Percentiles rank a stretch among this genome's conserved stretches.
Conservation (phyloP, 2,797 vertebrate genomes). For the Gobionotothen gibberifrons region DNA sequence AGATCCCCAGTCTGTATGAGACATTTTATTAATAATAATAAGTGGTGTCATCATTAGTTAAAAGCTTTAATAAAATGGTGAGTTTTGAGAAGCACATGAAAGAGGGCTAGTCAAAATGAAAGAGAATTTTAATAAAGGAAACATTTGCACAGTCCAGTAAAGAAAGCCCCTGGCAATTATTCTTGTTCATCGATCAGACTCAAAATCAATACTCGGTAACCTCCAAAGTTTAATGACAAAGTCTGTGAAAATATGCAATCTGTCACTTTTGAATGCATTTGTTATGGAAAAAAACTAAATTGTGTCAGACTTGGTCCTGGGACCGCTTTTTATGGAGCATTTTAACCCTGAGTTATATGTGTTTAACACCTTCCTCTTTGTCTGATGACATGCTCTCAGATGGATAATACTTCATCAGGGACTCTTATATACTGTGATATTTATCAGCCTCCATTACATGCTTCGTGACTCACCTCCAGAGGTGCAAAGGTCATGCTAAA, state of each 20-base stretch:
- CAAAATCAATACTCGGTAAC: neutral
- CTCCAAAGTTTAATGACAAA: constrained; percentile 16
- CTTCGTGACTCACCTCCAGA: neutral
- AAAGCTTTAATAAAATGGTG: too few relatives aligned
- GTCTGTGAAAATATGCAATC: neutral
- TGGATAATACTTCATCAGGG: neutral
- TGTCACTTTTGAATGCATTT: constrained; percentile 4
- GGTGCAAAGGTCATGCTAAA: neutral
- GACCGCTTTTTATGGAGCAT: neutral
- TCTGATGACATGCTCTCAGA: neutral
- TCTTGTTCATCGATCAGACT: constrained; percentile 1
- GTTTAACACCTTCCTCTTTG: neutral
- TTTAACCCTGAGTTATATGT: neutral
- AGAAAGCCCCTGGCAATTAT: neutral
- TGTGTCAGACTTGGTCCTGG: neutral
- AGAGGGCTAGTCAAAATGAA: too few relatives aligned
- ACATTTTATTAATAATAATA: neutral
- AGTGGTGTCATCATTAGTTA: too few relatives aligned
- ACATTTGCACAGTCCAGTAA: neutral
- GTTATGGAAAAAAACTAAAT: neutral
- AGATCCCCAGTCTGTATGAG: neutral
- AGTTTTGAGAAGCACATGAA: too few relatives aligned
- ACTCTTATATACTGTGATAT: neutral
- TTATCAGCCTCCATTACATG: neutral
- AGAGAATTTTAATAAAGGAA: too few relatives aligned